Evolutionary conservation across 1,140 invertebrate genomes (phyloP), one percentile per base, ranked within the genome.

Genomic region (Acromyrmex charruanus): DNA sequence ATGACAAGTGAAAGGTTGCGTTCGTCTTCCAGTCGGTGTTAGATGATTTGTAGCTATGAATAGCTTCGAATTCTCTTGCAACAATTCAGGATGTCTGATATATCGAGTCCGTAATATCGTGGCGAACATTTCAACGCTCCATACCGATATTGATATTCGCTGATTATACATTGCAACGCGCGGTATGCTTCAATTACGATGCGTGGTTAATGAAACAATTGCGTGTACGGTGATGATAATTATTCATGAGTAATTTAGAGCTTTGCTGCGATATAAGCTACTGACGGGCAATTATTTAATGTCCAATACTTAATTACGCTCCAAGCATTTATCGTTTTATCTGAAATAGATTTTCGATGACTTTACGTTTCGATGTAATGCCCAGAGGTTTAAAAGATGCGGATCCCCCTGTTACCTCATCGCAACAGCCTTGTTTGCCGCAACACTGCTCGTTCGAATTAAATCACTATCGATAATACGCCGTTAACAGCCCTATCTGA

Each of bases 401-500:
- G 14, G 21, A 10, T 55, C 6, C 44, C 18, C 5, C 55, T 58
- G 39, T 81, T 81, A 71, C 21, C 2, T 84, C 39, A 21, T 49
- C 69, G 25, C 28, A 10, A 49, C n/a, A 82, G 28, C 18, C 39
- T 21, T 39, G 35, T 61, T 39, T n/a, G 18, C 53, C 51, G 53
- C 59, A 49, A 77, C 58, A 14, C 9, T 14, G 51, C 79, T 39
- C 77, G 14, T 59, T 16, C 58, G 69, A 35, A 49, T 51, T 68
- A 75, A 84, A 75, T 75, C 55, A 58, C 69, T 25, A 35, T 61
- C 69, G 80, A 84, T 74, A 75, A 75, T 75, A 28, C 9, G 80
- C 68, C 51, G 80, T 84, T 84, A 84, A 75, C 80, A 63, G 35
- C 7, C 69, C 72, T 61, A 63, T 84, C 80, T 63, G 55, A 84